phyloP scores from a whole-genome alignment of 2,888 invertebrate species.

The Pammene aurita region DNA sequence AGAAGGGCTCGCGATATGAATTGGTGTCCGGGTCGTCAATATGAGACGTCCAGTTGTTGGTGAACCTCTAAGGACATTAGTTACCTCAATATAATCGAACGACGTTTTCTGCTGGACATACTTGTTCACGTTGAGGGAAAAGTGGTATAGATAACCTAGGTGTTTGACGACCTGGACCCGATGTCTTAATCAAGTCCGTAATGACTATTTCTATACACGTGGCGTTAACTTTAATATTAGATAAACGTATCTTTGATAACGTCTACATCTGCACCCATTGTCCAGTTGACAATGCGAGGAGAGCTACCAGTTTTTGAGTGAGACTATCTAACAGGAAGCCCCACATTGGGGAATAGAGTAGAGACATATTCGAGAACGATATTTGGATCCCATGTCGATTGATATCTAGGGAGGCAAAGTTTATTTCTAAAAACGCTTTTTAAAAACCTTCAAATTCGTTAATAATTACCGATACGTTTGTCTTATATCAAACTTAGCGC shows the following conservation, averaged over 20 bases:
- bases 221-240: constrained; percentile 23
- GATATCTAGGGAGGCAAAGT: constrained; percentile 22
- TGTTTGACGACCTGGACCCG: constrained; percentile 1
- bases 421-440: constrained; percentile 14
- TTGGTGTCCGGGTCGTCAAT: not conserved
- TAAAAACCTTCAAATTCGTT: not conserved
- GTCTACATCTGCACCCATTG: constrained; percentile 37
- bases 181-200: constrained; percentile 13
- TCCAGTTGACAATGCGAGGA: constrained; percentile 6
- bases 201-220: constrained; percentile 7
- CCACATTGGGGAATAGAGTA: not conserved
- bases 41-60: not conserved
- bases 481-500: not conserved
- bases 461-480: not conserved
- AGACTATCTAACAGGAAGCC: not conserved
- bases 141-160: not conserved
- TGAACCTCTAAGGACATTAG: not conserved
- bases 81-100: not conserved
- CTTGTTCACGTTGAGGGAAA: not conserved
- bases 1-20: not conserved
- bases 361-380: not conserved
- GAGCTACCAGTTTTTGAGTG: not conserved
- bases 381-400: constrained; percentile 19
- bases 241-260: constrained; percentile 27
- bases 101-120: constrained; percentile 5